Percentiles rank a stretch among this genome's conserved stretches.
phyloP scores from a whole-genome alignment of 1,140 invertebrate genomes.

The Nasonia vitripennis region DNA sequence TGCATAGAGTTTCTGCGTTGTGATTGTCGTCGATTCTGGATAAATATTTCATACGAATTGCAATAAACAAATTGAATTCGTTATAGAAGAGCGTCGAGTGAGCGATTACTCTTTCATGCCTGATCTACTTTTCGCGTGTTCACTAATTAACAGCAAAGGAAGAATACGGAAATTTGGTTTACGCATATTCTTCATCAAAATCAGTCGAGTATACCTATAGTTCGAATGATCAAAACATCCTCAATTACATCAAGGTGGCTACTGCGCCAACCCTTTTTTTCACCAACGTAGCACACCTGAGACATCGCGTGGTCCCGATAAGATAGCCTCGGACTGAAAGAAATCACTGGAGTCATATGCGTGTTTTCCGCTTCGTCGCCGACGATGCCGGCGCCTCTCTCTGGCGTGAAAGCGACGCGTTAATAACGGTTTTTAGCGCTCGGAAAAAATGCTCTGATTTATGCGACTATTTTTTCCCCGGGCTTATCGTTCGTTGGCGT shows the following conservation, averaged over 20 bases:
- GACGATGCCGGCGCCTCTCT: background rate
- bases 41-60: background rate
- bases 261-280: too few relatives aligned
- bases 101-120: background rate
- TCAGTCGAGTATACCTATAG: too few relatives aligned
- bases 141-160: constrained; percentile 21
- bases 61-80: too few relatives aligned
- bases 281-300: too few relatives aligned
- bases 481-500: constrained; percentile 17
- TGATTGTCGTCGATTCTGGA: background rate
- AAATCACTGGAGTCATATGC: constrained; percentile 15
- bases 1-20: too few relatives aligned
- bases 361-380: constrained; percentile 7
- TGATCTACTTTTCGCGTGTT: constrained; percentile 27
- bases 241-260: too few relatives aligned
- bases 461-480: constrained; percentile 33
- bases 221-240: too few relatives aligned
- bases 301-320: constrained; percentile 36
- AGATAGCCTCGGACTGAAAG: constrained; percentile 7
- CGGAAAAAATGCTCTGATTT: constrained; percentile 31
- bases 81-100: background rate
- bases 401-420: constrained; percentile 20
- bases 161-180: background rate
- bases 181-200: background rate
- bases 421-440: constrained; percentile 40